phyloP scores from a whole-genome alignment of 1,140 invertebrate species.

The Pseudomyrmex dendroicus region DNA sequence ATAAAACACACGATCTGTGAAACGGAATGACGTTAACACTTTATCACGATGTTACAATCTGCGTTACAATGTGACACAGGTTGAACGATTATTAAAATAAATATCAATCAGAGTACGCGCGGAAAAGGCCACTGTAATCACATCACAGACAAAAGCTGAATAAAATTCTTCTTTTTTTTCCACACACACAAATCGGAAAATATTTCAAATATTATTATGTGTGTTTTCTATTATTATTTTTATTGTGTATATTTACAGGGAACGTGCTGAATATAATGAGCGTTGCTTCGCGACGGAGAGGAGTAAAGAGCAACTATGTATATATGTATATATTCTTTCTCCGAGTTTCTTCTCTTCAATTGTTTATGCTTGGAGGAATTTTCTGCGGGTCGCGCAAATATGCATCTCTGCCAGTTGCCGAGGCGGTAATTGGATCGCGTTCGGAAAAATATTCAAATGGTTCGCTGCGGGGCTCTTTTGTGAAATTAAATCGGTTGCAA shows the following conservation, averaged over 20 bases:
- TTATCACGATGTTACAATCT: not conserved
- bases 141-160: slow-evolving; percentile 8
- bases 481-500: slow-evolving; percentile 39
- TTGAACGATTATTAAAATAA: slow-evolving; percentile 19
- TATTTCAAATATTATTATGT: slow-evolving; percentile 38
- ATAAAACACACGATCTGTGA: not conserved
- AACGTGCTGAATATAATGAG: slow-evolving; percentile 38
- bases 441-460: slow-evolving; percentile 27
- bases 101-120: slow-evolving; percentile 24
- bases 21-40: slow-evolving; percentile 15
- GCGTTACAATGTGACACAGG: not conserved
- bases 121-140: not conserved
- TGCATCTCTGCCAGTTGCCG: slow-evolving; percentile 31
- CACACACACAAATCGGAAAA: not conserved
- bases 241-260: too few species aligned
- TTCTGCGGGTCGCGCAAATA: slow-evolving; percentile 36
- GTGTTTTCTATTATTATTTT: slow-evolving; percentile 21
- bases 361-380: slow-evolving; percentile 46
- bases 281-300: slow-evolving; percentile 27
- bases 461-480: slow-evolving; percentile 29
- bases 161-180: not conserved
- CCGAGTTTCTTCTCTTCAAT: slow-evolving; percentile 31
- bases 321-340: not conserved
- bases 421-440: slow-evolving; percentile 62
- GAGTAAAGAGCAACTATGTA: slow-evolving; percentile 27